phyloP scores from a whole-genome alignment of 2,113 vertebrate genomes.

The Eubucco bourcierii region DNA sequence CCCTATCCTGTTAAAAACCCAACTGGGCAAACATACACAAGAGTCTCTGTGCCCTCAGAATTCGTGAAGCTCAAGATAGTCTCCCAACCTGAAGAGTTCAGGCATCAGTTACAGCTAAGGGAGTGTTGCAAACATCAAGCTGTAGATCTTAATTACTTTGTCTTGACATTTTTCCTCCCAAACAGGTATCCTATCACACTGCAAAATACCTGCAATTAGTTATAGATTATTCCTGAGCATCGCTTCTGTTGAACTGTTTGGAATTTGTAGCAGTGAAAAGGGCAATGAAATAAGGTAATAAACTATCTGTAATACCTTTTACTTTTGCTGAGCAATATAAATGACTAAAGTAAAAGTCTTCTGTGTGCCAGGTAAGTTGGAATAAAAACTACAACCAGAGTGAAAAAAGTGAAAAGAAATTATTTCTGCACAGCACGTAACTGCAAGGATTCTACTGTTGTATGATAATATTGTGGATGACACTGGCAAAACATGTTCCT shows the following conservation, averaged over 20 bases:
- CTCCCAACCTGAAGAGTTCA: neutral
- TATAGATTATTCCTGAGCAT: neutral
- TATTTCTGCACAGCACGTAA: neutral
- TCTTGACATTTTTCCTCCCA: neutral
- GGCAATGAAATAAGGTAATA: neutral
- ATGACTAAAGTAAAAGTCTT: neutral
- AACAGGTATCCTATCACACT: neutral
- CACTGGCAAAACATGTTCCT: neutral
- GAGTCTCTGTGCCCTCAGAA: neutral
- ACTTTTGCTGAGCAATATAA: neutral
- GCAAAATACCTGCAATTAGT: neutral
- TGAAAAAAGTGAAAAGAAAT: neutral
- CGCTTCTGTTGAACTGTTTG: neutral
- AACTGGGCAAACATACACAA: neutral
- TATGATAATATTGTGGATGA: neutral
- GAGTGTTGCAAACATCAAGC: neutral
- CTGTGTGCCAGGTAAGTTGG: fast-evolving
- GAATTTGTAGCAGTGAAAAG: neutral
- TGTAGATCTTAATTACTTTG: neutral
- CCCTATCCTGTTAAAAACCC: neutral
- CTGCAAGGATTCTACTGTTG: neutral
- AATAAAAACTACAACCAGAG: neutral
- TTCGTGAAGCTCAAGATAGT: neutral
- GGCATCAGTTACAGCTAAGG: neutral
- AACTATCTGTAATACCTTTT: neutral